Percentiles rank a stretch among this genome's conserved stretches.
These are phyloP conservation scores for Pectinophora gossypiella DNA, from an alignment of 1,140 invertebrate species.

Conservation along the genomic window DNA sequence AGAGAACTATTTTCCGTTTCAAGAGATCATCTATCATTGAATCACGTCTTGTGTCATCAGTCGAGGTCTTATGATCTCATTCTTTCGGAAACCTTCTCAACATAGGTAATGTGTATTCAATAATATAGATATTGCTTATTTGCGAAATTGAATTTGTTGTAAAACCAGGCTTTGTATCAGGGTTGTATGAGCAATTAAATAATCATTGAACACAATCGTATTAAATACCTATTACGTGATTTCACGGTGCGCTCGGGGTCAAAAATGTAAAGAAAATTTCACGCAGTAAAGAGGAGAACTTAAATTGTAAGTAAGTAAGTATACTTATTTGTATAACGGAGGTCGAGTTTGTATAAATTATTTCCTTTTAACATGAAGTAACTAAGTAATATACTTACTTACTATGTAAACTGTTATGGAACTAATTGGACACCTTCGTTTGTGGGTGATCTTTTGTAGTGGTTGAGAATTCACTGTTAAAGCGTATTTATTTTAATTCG, in stretches of 20 bases:
- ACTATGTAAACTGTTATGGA: too few species aligned
- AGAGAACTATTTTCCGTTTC: constrained; percentile 13
- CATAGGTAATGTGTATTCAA: background rate
- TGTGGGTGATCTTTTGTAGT: too few species aligned
- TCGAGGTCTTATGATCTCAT: constrained; percentile 62
- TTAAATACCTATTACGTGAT: background rate
- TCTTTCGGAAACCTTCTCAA: constrained; percentile 40
- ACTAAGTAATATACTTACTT: too few species aligned
- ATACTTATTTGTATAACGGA: too few species aligned
- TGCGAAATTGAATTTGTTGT: background rate
- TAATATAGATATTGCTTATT: background rate
- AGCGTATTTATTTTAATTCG: too few species aligned
- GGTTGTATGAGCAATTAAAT: background rate
- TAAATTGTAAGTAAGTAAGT: too few species aligned
- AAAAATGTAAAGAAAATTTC: background rate
- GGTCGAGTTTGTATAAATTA: too few species aligned
- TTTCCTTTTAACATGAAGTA: too few species aligned
- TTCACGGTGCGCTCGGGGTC: background rate
- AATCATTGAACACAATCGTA: background rate
- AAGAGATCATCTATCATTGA: constrained; percentile 27
- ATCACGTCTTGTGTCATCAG: constrained; percentile 54
- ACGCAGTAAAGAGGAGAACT: too few species aligned
- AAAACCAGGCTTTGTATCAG: background rate
- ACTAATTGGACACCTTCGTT: too few species aligned
- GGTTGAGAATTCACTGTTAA: too few species aligned